Evolutionary conservation across 1,140 invertebrate genomes (phyloP).

Genomic region (Dolichoris vasculosae): DNA sequence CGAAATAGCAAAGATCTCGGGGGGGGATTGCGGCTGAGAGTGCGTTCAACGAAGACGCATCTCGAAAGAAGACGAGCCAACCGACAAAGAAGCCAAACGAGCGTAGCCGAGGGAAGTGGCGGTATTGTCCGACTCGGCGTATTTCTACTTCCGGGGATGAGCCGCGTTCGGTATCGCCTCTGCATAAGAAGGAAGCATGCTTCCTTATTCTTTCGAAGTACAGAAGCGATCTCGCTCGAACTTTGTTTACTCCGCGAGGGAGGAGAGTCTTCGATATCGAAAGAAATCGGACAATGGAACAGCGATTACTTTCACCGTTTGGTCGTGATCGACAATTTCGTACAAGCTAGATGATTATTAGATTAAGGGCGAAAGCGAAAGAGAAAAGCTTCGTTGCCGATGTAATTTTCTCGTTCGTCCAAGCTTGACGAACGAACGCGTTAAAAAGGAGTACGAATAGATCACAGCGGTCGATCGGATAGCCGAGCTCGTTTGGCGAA

Average conservation of each 20-base stretch:
- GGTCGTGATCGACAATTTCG: neutral
- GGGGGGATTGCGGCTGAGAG: neutral
- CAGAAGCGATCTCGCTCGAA: neutral
- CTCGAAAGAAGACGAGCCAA: conserved; percentile 10
- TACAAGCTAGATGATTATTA: no score
- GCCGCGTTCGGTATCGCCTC: neutral
- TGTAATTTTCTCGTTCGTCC: no score
- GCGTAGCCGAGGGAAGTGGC: no score
- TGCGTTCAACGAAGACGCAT: conserved; percentile 34
- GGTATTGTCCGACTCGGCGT: neutral
- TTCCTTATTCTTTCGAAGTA: neutral
- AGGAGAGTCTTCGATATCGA: neutral
- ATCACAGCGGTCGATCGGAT: no score
- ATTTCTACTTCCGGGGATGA: neutral
- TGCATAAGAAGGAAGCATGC: neutral
- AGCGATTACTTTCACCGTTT: neutral
- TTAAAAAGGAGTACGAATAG: no score
- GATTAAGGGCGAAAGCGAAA: no score
- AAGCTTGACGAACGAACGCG: no score
- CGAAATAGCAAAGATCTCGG: conserved; percentile 37
- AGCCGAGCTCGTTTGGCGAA: no score
- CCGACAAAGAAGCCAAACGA: no score
- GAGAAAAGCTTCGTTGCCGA: no score
- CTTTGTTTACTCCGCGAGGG: neutral
- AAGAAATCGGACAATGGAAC: neutral